Base-by-base conservation (phyloP, 1,140 invertebrate species). In the Orussus abietinus region DNA sequence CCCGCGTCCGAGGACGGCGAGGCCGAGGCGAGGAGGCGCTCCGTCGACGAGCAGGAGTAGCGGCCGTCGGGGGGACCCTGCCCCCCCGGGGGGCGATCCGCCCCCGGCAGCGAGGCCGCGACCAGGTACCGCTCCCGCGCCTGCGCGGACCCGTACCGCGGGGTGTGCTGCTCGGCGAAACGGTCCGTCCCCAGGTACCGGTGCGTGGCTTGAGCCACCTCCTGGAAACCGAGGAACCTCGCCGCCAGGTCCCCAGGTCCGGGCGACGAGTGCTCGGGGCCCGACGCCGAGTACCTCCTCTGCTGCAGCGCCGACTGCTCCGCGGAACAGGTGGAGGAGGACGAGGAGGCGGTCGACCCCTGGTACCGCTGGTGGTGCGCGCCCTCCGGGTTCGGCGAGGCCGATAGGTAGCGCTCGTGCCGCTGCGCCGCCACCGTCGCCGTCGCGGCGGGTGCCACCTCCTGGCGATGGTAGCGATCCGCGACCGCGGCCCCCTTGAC, bases 1-100 rank as follows among this genome's bases (percentile, higher is more conserved):
- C 61, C 64, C 39, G 75, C 68, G 45, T 77, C 76, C 41, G 74
- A 71, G 43, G 74, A 74, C 30, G 77, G 75, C 45, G 76, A 77
- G 19, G 64, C 68, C 3, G 66, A 68, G 11, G 61, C 61, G 30
- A 71, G 38, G 6, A 73, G 38, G 22, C 69, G 53, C 25, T 73
- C 70, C 7, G 64, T 69, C 9, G 70, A 64, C 2, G 66, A 62
- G 7, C 49, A 53, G 3, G 59, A 45, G 18, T 66, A 73, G 9
- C 67, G 49, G 22, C 69, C 68, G 25, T 17, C 45, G n/a, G n/a
- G 54, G 39, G 25, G 46, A 63, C 72, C 72, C 66, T 73, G 72
- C 59, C 77, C 76, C 49, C 64, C 74, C 47, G 71, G 65, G 57
- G 75, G 74, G 11, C 70, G 62, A 40, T 73, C 66, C 25, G 69